Percentiles rank a stretch among this genome's conserved stretches.
phyloP scores from a whole-genome alignment of 2,113 vertebrate genomes.

The Nothocercus julius region DNA sequence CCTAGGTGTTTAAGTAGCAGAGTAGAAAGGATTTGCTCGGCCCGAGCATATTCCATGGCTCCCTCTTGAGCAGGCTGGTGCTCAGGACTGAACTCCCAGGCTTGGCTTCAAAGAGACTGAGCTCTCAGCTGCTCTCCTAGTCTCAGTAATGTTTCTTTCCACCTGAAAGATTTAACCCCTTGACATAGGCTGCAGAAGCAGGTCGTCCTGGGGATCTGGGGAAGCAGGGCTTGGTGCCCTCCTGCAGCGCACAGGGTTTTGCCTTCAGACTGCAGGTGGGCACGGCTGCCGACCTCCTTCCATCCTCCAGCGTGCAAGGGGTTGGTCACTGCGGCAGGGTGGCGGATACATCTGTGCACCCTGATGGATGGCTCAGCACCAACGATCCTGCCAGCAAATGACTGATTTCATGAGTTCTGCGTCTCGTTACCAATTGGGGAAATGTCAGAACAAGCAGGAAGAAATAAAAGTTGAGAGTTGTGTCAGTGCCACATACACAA shows the following conservation, averaged over 20 bases:
- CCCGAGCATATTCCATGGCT: background rate
- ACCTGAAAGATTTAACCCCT: constrained; percentile 36
- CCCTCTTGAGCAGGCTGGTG: constrained; percentile 26
- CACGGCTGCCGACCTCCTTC: constrained; percentile 13
- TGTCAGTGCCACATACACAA: background rate
- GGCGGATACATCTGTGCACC: background rate
- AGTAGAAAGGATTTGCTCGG: constrained; percentile 44
- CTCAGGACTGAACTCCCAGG: constrained; percentile 37
- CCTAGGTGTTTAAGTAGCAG: constrained; percentile 12
- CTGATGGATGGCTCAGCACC: background rate
- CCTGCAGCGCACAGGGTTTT: background rate
- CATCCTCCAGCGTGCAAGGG: background rate
- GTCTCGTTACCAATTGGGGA: background rate
- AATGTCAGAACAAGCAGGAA: background rate
- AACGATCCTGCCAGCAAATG: background rate
- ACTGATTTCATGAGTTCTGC: background rate
- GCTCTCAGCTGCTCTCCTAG: constrained; percentile 8
- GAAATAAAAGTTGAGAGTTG: background rate
- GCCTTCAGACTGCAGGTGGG: background rate
- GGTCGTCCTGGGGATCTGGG: constrained; percentile 8
- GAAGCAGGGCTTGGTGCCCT: background rate
- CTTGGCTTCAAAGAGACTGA: constrained; percentile 4
- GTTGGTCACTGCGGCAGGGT: background rate
- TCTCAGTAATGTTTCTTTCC: background rate
- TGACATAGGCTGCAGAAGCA: constrained; percentile 14